Evolutionary conservation across 2,113 vertebrate genomes (phyloP).

Genomic region (Myotis brandtii): DNA sequence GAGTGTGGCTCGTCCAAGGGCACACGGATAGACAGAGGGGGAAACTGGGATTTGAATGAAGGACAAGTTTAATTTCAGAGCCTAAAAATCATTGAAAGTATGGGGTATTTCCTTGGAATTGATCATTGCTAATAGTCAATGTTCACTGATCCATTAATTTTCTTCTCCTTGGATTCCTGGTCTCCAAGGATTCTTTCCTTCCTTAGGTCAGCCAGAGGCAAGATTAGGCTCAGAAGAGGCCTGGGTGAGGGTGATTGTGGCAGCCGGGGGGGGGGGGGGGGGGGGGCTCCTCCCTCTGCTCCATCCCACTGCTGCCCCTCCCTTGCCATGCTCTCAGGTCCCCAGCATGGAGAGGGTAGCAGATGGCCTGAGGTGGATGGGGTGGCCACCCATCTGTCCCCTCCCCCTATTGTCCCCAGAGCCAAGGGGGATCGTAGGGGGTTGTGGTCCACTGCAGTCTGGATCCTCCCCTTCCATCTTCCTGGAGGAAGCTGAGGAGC

Average conservation of each 20-base stretch:
- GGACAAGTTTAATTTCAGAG: not conserved
- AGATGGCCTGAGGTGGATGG: conserved; percentile 80
- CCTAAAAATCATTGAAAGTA: not conserved
- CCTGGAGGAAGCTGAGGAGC: conserved; percentile 69
- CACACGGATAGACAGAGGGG: not conserved
- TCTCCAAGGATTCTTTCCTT: conserved; percentile 40
- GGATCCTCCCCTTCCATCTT: conserved; percentile 74
- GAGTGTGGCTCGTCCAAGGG: not conserved
- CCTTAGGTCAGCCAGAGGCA: conserved; percentile 32
- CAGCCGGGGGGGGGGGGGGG: not conserved
- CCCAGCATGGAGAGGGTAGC: conserved; percentile 60
- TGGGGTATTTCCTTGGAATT: not conserved
- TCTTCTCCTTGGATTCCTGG: conserved; percentile 24
- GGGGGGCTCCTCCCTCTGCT: not conserved
- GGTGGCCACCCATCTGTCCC: conserved; percentile 78
- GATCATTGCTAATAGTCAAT: not conserved
- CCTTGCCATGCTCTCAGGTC: conserved; percentile 52
- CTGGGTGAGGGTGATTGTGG: not conserved
- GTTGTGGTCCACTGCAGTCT: conserved; percentile 76
- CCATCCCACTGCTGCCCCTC: not conserved
- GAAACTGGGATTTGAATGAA: not conserved
- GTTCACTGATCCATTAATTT: not conserved
- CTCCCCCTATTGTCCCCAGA: conserved; percentile 75
- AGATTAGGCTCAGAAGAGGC: conserved; percentile 29
- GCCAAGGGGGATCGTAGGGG: conserved; percentile 68